Conservation (phyloP, 2,113 vertebrate species). For the Sorex araneus region DNA sequence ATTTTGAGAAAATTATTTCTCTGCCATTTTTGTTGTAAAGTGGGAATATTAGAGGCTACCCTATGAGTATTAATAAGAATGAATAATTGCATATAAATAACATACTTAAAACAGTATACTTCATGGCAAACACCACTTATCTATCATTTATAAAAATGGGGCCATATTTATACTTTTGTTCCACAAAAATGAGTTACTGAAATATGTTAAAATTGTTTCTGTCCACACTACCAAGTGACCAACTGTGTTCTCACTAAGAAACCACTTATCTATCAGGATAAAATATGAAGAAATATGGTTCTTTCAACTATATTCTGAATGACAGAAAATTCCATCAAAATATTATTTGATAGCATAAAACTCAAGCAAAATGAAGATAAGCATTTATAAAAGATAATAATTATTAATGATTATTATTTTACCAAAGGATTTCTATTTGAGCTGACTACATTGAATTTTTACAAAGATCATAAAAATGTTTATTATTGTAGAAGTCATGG, state of each 20-base stretch:
- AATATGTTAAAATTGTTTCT: conserved; percentile 47
- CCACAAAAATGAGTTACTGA: conserved; percentile 40
- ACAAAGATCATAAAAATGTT: not conserved
- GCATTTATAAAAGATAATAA: conserved; percentile 37
- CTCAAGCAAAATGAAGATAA: conserved; percentile 18
- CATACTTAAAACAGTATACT: not conserved
- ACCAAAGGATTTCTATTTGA: not conserved
- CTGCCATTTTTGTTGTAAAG: not conserved
- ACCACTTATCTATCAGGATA: not conserved
- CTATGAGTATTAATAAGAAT: not conserved
- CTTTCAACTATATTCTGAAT: not conserved
- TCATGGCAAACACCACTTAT: not conserved
- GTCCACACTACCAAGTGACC: not conserved
- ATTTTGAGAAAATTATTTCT: conserved; percentile 37
- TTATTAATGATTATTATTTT: not conserved
- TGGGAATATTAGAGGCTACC: not conserved
- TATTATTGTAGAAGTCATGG: not conserved
- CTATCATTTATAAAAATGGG: conserved; percentile 18
- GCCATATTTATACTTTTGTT: not conserved
- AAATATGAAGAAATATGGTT: not conserved
- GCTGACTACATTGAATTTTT: not conserved
- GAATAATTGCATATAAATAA: not conserved
- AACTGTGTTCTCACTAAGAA: conserved; percentile 18
- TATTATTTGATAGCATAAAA: not conserved
- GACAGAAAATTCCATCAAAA: not conserved